Conservation (phyloP, 2,888 invertebrate genomes). For the Carterocephalus palaemon region DNA sequence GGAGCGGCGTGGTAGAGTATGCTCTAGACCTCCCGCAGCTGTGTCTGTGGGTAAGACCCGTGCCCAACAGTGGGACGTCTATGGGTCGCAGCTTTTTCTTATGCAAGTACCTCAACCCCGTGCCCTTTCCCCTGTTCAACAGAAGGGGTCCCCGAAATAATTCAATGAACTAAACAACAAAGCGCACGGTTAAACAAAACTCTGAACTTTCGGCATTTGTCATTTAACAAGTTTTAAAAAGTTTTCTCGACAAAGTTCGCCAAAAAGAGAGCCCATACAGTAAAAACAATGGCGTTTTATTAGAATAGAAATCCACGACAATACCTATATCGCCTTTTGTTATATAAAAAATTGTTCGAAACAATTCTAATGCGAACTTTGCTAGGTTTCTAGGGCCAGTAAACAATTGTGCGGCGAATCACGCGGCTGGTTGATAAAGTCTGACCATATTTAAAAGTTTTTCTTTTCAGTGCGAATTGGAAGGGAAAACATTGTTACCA, state of each 20-base stretch:
- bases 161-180: constrained; percentile 22
- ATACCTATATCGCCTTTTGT: constrained; percentile 23
- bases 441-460: constrained; percentile 1
- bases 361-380: constrained; percentile 13
- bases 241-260: constrained; percentile 18
- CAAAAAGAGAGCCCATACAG: constrained; percentile 23
- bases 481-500: no score
- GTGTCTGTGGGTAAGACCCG: no score
- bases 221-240: constrained; percentile 23
- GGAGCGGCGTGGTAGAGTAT: no score
- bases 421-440: no score
- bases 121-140: constrained; percentile 4
- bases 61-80: no score
- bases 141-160: constrained; percentile 19
- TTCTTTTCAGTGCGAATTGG: no score
- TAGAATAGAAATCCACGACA: constrained; percentile 26
- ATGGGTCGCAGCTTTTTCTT: no score
- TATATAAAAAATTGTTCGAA: constrained; percentile 14
- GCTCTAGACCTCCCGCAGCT: no score
- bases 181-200: constrained; percentile 23
- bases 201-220: constrained; percentile 24
- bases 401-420: no score
- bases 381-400: constrained; percentile 9
- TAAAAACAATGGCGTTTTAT: constrained; percentile 22
- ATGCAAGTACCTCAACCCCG: no score